Evolutionary conservation across 2,797 vertebrate species (phyloP).

Genomic region (Ammospiza maritima): DNA sequence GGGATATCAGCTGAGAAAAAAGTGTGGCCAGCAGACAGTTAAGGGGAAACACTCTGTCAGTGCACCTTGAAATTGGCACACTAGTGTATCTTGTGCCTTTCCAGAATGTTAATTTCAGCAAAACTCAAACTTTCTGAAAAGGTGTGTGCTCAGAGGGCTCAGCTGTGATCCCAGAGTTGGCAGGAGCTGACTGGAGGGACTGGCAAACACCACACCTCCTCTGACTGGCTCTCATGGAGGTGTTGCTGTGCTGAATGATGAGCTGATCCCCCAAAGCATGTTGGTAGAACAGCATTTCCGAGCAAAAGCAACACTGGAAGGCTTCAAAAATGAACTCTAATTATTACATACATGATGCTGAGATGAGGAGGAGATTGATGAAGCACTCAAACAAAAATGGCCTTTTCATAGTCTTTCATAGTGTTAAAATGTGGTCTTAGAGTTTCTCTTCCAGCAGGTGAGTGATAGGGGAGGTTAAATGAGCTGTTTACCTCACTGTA

Average conservation of each 20-base stretch:
- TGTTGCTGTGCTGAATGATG: background rate
- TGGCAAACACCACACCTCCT: background rate
- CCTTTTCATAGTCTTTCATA: background rate
- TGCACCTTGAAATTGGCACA: background rate
- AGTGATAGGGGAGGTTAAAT: background rate
- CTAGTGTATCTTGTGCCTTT: background rate
- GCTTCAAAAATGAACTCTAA: background rate
- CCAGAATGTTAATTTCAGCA: background rate
- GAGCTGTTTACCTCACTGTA: background rate
- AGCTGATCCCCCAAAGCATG: background rate
- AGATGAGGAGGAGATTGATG: background rate
- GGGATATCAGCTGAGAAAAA: background rate
- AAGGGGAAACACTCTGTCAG: background rate
- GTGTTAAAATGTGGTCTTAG: background rate
- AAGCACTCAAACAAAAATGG: background rate
- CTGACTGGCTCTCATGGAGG: background rate
- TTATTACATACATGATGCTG: background rate
- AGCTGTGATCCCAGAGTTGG: background rate
- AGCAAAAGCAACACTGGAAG: background rate
- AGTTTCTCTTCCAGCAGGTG: background rate
- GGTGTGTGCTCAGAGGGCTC: background rate
- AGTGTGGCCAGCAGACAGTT: background rate
- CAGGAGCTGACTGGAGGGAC: background rate
- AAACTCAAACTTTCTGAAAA: background rate
- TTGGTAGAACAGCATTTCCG: background rate